These are phyloP conservation scores for Apomyelois bistriatella DNA, from an alignment of 2,888 invertebrate species.

Conservation along the genomic window DNA sequence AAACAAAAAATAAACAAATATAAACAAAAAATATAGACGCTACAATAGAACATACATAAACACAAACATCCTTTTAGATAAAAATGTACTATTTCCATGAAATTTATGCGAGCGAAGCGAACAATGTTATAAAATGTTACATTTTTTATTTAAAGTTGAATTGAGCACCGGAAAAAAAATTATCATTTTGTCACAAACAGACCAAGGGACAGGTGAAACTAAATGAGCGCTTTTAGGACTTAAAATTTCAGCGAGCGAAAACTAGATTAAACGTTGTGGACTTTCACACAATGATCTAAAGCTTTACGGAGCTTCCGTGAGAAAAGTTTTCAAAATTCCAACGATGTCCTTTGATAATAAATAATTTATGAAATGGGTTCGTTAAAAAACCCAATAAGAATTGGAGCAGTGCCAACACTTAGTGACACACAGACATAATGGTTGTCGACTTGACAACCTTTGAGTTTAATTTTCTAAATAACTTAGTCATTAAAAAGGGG, in stretches of 20 bases:
- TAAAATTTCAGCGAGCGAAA: neutral
- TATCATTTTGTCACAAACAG: no score
- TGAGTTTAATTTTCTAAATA: neutral
- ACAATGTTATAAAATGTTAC: no score
- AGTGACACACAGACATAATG: neutral
- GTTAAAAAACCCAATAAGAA: slow-evolving; percentile 2
- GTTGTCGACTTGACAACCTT: neutral
- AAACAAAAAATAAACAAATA: no score
- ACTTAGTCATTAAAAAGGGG: no score
- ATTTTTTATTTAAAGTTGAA: no score
- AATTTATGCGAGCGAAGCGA: no score
- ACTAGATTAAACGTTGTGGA: neutral
- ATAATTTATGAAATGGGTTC: slow-evolving; percentile 8
- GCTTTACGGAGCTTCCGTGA: neutral
- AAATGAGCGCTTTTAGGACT: neutral
- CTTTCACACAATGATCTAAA: neutral
- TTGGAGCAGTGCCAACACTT: neutral
- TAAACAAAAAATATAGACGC: no score
- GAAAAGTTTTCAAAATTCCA: neutral
- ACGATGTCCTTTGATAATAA: slow-evolving; percentile 4
- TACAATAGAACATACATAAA: no score
- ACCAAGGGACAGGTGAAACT: neutral
- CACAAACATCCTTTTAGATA: no score
- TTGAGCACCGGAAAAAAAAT: no score
- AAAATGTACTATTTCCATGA: no score